These are phyloP conservation scores for Crossocerus cetratus DNA, from an alignment of 2,888 invertebrate species.

Conservation along the genomic window DNA sequence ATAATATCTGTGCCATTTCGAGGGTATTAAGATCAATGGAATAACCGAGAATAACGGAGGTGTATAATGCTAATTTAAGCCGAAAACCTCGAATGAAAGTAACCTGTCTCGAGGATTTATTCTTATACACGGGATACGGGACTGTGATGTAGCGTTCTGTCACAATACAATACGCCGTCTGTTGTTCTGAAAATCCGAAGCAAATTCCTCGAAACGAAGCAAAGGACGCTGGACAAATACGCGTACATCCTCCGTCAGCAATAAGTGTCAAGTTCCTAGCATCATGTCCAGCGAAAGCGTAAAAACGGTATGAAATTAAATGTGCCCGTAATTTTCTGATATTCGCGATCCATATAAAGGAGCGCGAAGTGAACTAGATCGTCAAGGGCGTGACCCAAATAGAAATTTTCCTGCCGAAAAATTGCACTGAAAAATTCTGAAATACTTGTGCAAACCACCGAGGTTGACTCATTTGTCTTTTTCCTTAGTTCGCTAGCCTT, in stretches of 20 bases:
- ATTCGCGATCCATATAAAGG: no score
- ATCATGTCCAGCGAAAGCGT: slow-evolving; percentile 73
- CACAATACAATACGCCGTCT: slow-evolving; percentile 34
- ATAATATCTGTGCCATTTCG: slow-evolving; percentile 4
- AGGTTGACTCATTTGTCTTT: neutral
- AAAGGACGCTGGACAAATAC: slow-evolving; percentile 8
- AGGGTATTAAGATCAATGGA: neutral
- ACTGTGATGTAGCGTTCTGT: slow-evolving; percentile 34
- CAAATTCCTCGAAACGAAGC: slow-evolving; percentile 14
- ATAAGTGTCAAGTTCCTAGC: neutral
- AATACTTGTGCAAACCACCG: neutral
- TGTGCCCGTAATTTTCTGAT: no score
- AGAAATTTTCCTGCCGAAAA: no score
- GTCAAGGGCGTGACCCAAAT: no score
- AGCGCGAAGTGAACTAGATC: no score
- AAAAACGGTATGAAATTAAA: slow-evolving; percentile 68
- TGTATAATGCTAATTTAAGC: slow-evolving; percentile 26
- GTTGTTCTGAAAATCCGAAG: slow-evolving; percentile 30
- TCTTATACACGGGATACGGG: slow-evolving; percentile 19
- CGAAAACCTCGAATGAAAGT: slow-evolving; percentile 15
- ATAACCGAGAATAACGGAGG: neutral
- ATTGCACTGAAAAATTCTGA: no score
- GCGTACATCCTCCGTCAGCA: neutral
- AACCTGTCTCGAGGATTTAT: slow-evolving; percentile 19
- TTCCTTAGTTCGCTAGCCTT: slow-evolving; percentile 87